phyloP scores from a whole-genome alignment of 2,797 vertebrate genomes.

The Scarus forsteni region DNA sequence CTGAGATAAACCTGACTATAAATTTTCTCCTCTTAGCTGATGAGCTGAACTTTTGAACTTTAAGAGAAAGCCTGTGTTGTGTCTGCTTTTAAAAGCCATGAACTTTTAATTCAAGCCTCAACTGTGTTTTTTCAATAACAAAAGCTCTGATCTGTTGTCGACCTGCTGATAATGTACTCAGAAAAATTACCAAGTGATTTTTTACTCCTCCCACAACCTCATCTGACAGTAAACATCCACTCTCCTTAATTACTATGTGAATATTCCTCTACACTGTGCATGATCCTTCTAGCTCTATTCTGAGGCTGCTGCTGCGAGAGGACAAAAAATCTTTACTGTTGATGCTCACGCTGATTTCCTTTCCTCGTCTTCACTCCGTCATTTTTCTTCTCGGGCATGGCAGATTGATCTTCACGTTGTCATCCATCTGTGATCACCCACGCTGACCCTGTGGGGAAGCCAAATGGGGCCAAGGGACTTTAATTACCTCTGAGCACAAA shows the following conservation, averaged over 20 bases:
- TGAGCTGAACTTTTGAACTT: neutral
- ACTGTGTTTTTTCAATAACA: constrained; percentile 12
- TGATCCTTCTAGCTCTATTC: constrained; percentile 39
- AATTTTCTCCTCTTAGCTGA: neutral
- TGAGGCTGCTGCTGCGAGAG: constrained; percentile 11
- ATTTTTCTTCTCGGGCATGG: constrained; percentile 45
- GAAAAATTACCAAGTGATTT: constrained; percentile 18
- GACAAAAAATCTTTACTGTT: constrained; percentile 13
- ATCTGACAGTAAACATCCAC: constrained; percentile 30
- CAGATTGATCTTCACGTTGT: constrained; percentile 57
- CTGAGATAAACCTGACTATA: neutral
- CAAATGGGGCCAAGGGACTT: constrained; percentile 33
- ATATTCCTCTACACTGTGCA: constrained; percentile 35
- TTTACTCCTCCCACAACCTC: constrained; percentile 25
- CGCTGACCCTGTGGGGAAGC: constrained; percentile 41
- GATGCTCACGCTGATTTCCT: constrained; percentile 12
- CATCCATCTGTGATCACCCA: constrained; percentile 48
- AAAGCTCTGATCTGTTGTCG: constrained; percentile 7
- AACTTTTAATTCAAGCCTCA: neutral
- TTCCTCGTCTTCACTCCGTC: constrained; percentile 30
- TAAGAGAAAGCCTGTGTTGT: neutral
- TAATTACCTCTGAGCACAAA: constrained; percentile 55
- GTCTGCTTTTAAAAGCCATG: neutral
- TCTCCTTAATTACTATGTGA: constrained; percentile 52
- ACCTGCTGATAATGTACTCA: constrained; percentile 4